Percentiles rank a stretch among this genome's conserved stretches.
Conservation (phyloP, 2,888 invertebrate species). For the Morpho achilles region DNA sequence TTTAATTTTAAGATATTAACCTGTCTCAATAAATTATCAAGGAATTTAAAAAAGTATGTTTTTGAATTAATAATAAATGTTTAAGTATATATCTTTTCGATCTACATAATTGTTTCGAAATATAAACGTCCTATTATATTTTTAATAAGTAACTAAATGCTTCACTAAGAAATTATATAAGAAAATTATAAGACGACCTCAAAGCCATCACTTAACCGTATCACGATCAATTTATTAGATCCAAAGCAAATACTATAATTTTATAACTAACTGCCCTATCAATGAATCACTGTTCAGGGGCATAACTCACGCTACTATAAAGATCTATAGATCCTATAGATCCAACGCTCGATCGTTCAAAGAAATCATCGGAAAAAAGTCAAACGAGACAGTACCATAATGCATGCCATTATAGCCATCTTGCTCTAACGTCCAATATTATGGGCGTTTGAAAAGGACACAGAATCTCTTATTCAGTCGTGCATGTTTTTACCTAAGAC, state of each 20-base stretch:
- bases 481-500: conserved; percentile 36
- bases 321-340: conserved; percentile 68
- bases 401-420: conserved; percentile 68
- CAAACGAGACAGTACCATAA: conserved; percentile 57
- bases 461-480: conserved; percentile 51
- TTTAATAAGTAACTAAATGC: too few relatives aligned
- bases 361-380: conserved; percentile 70
- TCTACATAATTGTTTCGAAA: too few relatives aligned
- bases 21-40: too few relatives aligned
- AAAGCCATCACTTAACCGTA: conserved; percentile 20
- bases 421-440: conserved; percentile 31
- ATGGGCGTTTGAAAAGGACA: conserved; percentile 36
- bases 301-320: conserved; percentile 70
- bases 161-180: conserved; percentile 3
- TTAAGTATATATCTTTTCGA: too few relatives aligned
- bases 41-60: too few relatives aligned
- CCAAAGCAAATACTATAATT: conserved; percentile 37
- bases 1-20: too few relatives aligned
- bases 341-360: conserved; percentile 59
- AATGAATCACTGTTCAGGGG: conserved; percentile 46
- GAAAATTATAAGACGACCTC: conserved; percentile 14
- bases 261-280: conserved; percentile 41
- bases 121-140: too few relatives aligned
- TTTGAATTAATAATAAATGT: too few relatives aligned
- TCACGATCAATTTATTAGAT: conserved; percentile 25